Evolutionary conservation across 2,888 invertebrate species (phyloP).

Genomic region (Dasysyrphus tricinctus): DNA sequence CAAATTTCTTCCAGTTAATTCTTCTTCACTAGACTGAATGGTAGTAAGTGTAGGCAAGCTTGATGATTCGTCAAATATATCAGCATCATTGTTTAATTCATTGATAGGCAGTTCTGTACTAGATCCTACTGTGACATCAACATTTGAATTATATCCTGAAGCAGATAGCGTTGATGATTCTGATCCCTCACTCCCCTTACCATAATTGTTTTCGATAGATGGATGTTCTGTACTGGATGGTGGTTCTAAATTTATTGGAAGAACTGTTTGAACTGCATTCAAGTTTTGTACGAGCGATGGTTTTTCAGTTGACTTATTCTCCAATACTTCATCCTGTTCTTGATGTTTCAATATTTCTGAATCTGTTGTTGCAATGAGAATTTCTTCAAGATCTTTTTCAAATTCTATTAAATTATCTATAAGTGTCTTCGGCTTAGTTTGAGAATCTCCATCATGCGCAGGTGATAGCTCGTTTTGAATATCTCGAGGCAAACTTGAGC

Average conservation of each 20-base stretch:
- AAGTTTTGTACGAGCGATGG: background rate
- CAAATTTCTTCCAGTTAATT: background rate
- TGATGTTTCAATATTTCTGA: background rate
- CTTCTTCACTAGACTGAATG: background rate
- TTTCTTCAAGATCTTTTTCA: slow-evolving; percentile 8
- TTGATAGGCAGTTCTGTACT: background rate
- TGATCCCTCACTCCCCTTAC: background rate
- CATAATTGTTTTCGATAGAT: background rate
- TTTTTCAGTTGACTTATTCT: background rate
- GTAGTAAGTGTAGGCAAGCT: background rate
- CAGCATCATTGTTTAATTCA: background rate
- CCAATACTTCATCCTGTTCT: background rate
- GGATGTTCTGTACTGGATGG: background rate
- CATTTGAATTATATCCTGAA: background rate
- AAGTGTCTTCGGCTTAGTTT: background rate
- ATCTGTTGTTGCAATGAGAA: background rate
- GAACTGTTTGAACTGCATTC: background rate
- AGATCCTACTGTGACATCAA: background rate
- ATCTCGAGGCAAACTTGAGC: background rate
- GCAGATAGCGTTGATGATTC: background rate
- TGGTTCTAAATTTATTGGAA: background rate
- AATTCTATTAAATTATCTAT: background rate
- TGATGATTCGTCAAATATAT: background rate
- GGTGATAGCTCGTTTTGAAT: background rate
- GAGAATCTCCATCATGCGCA: background rate